A percentile compares a stretch with the other conserved stretches of the same genome.
These are phyloP conservation scores for Epinephelus cyanopodus DNA, from an alignment of 2,113 vertebrate genomes.

Conservation along the genomic window DNA sequence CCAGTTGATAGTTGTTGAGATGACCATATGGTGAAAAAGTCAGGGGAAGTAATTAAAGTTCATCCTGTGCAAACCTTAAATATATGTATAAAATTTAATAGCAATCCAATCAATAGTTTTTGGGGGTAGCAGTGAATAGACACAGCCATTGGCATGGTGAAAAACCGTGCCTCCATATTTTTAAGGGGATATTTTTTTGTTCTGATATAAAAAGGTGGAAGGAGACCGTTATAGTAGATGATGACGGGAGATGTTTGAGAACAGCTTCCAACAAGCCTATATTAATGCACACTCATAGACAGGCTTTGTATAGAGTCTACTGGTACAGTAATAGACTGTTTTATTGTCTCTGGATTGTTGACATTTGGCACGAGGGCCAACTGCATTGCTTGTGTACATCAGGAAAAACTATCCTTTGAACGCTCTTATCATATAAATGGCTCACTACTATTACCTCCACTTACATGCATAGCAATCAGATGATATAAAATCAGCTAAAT, in stretches of 20 bases:
- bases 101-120: not conserved
- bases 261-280: not conserved
- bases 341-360: conserved; percentile 54
- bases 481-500: conserved; percentile 67
- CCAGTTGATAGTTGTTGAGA: not conserved
- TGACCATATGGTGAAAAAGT: not conserved
- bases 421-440: conserved; percentile 37
- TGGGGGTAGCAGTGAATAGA: not conserved
- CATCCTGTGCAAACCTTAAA: not conserved
- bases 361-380: conserved; percentile 41
- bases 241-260: conserved; percentile 2
- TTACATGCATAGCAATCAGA: conserved; percentile 53
- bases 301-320: conserved; percentile 10
- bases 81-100: not conserved
- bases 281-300: conserved; percentile 9
- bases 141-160: not conserved
- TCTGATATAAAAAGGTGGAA: conserved; percentile 11
- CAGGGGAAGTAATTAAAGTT: not conserved
- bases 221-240: not conserved
- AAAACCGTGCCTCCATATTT: not conserved
- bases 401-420: conserved; percentile 39
- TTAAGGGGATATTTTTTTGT: not conserved
- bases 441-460: conserved; percentile 50
- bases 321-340: conserved; percentile 24
- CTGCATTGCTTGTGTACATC: conserved; percentile 27